Evolutionary conservation across 2,888 invertebrate genomes (phyloP), one percentile per base, ranked within the genome.

Genomic region (Diploptera punctata): DNA sequence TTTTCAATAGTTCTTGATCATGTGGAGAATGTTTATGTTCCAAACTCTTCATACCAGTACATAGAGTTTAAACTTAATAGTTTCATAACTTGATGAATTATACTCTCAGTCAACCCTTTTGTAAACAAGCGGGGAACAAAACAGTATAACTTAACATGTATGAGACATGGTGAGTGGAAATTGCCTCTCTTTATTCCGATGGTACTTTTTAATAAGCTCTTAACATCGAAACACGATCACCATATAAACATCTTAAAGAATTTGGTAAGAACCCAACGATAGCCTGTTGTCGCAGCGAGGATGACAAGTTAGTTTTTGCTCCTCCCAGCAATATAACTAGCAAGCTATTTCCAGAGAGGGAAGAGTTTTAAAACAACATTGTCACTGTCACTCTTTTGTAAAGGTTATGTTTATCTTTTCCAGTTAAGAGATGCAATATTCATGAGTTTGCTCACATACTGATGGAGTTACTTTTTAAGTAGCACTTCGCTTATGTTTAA

Each of bases 321-420:
- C 21, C 24, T 52, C 52, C 24, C 24, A 13, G 0, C 24, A 24
- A 24, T 24, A 24, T 52, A 19, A 52, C 52, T 52, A 24, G 52
- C 1, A 52, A 52, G 52, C 24, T 9, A 52, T 52, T 52, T 24
- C 24, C 21, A 21, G 18, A 4, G 1, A 24, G 13, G 62, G 38
- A 43, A 62, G 21, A 43, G 24, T 62, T 62, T 62, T 31, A 62
- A 62, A 62, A 62, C 62, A 62, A 62, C 62, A 62, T 43, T 21
- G 62, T 62, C 62, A 62, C 43, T 52, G 52, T 43, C 62, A 62
- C 21, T 62, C 62, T 33, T 43, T 43, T 62, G 60, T 43, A 62
- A 43, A 62, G 62, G 62, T 62, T 62, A 62, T 62, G 62, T 62
- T 62, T 62, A 43, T 21, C 62, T 43, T 62, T 9, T 24, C 52